A percentile compares a stretch with the other conserved stretches of the same genome.
phyloP scores from a whole-genome alignment of 2,113 vertebrate species.

The Podocnemis expansa region DNA sequence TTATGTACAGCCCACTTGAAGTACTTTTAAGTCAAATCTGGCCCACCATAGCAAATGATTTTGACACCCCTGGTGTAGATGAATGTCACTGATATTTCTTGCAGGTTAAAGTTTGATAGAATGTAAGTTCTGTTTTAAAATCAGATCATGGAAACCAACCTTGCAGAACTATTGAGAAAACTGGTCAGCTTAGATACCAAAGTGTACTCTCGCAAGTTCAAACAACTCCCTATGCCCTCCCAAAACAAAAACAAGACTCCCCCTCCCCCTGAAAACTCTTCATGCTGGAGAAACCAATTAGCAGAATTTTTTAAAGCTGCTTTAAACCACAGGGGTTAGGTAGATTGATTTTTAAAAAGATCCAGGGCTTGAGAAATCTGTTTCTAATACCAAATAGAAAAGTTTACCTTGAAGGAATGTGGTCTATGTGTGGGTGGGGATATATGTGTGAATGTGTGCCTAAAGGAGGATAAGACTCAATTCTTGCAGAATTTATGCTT shows the following conservation, averaged over 20 bases:
- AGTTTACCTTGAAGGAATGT: background rate
- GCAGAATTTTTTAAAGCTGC: background rate
- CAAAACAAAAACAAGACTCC: background rate
- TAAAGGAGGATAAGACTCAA: background rate
- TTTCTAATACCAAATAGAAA: background rate
- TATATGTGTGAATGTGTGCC: background rate
- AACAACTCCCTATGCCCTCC: slow-evolving; percentile 19
- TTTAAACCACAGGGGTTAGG: background rate
- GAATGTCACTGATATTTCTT: background rate
- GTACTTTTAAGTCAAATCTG: too few species aligned
- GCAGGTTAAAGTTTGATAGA: slow-evolving; percentile 4
- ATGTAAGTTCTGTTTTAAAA: background rate
- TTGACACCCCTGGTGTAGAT: too few species aligned
- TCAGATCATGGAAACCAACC: background rate
- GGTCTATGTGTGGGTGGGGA: too few species aligned
- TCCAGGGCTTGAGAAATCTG: background rate
- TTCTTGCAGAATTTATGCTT: background rate
- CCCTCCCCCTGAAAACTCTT: background rate
- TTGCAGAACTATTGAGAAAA: slow-evolving; percentile 49
- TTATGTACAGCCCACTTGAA: too few species aligned
- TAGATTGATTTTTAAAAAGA: background rate
- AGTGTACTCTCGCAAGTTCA: slow-evolving; percentile 43
- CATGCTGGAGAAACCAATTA: background rate
- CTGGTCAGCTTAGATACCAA: slow-evolving; percentile 26
- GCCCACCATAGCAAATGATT: too few species aligned